Conservation (phyloP, 2,797 vertebrate genomes). For the Channallabes apus region DNA sequence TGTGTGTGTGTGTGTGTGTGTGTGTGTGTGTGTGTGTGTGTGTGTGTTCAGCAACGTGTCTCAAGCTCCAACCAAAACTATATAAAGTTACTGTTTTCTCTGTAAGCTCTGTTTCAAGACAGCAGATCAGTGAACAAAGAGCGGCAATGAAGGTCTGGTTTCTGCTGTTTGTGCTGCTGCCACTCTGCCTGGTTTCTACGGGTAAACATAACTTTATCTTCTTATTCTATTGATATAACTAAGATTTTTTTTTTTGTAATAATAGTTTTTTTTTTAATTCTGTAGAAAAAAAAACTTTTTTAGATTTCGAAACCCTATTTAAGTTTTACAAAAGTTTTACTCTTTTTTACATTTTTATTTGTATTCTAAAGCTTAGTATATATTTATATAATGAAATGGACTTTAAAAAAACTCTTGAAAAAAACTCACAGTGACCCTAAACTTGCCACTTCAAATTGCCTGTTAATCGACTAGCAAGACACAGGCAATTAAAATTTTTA, state of each 20-base stretch:
- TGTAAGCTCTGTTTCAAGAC: neutral
- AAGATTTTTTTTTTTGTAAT: neutral
- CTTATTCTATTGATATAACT: neutral
- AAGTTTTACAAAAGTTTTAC: no score
- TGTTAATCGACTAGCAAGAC: neutral
- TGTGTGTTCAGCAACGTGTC: conserved; percentile 7
- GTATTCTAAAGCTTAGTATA: no score
- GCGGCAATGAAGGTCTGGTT: conserved; percentile 57
- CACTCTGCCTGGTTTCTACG: conserved; percentile 50
- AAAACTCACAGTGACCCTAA: neutral
- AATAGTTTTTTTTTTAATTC: no score
- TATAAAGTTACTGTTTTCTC: conserved; percentile 50
- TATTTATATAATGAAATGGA: neutral
- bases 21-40: conserved; percentile 20
- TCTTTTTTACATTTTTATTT: no score
- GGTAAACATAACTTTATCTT: neutral
- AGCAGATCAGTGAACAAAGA: conserved; percentile 13
- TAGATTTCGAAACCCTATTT: no score
- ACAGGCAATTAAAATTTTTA: neutral
- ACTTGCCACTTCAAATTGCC: neutral
- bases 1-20: conserved; percentile 8
- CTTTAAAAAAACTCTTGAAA: neutral
- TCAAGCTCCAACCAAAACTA: neutral
- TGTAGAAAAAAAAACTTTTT: no score
- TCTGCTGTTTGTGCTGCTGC: conserved; percentile 54